These are phyloP conservation scores for Manduca sexta DNA, from an alignment of 1,140 invertebrate species.

Conservation along the genomic window DNA sequence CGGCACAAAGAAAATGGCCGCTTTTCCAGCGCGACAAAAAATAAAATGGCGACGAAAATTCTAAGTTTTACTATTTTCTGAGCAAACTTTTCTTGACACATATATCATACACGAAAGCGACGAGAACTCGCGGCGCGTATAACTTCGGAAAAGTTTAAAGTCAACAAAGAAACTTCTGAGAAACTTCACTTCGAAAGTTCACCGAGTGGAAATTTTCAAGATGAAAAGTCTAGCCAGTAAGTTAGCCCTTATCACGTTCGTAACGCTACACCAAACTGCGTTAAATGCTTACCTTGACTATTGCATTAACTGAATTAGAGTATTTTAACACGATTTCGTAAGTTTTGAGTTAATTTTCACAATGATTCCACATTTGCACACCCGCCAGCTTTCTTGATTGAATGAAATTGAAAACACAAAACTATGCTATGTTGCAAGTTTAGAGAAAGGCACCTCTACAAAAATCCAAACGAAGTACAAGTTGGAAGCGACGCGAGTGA, in stretches of 20 bases:
- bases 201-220: conserved; percentile 70
- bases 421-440: conserved; percentile 70
- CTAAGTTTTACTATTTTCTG: conserved; percentile 72
- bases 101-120: conserved; percentile 32
- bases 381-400: conserved; percentile 71
- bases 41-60: conserved; percentile 75
- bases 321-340: conserved; percentile 37
- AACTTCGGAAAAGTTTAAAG: conserved; percentile 49
- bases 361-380: conserved; percentile 61
- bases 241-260: conserved; percentile 47
- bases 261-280: conserved; percentile 31
- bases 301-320: conserved; percentile 57
- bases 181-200: conserved; percentile 69
- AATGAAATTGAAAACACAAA: conserved; percentile 65
- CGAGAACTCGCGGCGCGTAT: conserved; percentile 20
- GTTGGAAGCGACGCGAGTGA: conserved; percentile 71
- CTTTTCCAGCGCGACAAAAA: conserved; percentile 74
- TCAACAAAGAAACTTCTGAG: conserved; percentile 54
- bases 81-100: conserved; percentile 50
- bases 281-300: conserved; percentile 64
- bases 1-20: conserved; percentile 75
- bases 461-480: conserved; percentile 69
- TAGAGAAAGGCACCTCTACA: conserved; percentile 71
- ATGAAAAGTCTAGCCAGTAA: conserved; percentile 64
- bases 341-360: conserved; percentile 37